Evolutionary conservation across 2,888 invertebrate genomes (phyloP), one percentile per base, ranked within the genome.

Genomic region (Craniophora ligustri): DNA sequence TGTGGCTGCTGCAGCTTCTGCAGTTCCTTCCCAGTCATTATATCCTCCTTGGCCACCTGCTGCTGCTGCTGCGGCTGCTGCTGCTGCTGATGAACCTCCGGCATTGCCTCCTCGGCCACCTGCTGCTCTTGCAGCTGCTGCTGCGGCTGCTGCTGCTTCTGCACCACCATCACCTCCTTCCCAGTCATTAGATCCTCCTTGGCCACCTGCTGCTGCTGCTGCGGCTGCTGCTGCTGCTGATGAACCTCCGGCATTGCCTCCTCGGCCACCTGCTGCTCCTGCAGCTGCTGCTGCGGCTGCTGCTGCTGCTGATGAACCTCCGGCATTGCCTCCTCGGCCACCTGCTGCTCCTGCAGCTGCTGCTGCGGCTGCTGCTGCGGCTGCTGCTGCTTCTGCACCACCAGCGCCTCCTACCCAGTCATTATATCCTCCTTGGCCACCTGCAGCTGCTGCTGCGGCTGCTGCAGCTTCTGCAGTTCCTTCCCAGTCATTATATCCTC

Each of bases 161-260:
- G 57, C 39, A n/a, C 35, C 31, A 8, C 49, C 14, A 1, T 66
- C 44, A n/a, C 58, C 35, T n/a, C 48, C 35, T 5, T n/a, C n/a
- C n/a, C n/a, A n/a, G n/a, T n/a, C n/a, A 39, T 14, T 10, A 10
- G 8, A 23, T 41, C 50, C 54, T 15, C 49, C 32, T 26, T 41
- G 21, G 6, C 60, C 32, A n/a, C 8, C 23, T 2, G 23, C 10
- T 23, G 8, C 10, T 2, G 10, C 23, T 0, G 23, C 23, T 23
- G 23, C 2, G 3, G 45, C 26, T 8, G 45, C 26, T 19, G 34
- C 39, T 19, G 34, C 15, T 2, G 45, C 10, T 19, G 35, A 3
- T 8, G 31, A 14, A 3, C 32, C 19, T 15, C 13, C 8, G n/a
- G 1, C 5, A 11, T 28, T 10, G 5, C 28, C n/a, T 18, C 16